Conservation (phyloP, 2,113 vertebrate species). For the Tauraco erythrolophus region DNA sequence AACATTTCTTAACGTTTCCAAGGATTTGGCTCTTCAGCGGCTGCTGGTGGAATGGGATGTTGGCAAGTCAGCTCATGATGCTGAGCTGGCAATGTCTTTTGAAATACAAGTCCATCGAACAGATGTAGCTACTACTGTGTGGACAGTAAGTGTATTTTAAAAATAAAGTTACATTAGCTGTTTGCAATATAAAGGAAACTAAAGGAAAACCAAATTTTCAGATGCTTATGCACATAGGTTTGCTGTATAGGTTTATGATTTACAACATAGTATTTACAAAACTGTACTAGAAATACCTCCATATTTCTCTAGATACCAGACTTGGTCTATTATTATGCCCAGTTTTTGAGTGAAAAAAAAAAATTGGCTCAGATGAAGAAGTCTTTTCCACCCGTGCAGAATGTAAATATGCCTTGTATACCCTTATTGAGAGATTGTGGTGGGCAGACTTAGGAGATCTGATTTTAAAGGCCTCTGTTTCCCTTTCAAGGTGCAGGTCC, state of each 20-base stretch:
- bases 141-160: conserved; percentile 66
- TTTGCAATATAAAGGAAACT: background rate
- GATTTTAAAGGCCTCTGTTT: background rate
- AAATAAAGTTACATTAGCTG: background rate
- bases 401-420: background rate
- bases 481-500: background rate
- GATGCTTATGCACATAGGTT: background rate
- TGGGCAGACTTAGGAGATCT: background rate
- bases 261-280: background rate
- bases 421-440: background rate
- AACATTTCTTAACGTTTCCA: conserved; percentile 8
- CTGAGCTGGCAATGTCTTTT: conserved; percentile 66
- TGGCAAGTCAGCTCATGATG: background rate
- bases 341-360: background rate
- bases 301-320: background rate
- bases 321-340: background rate
- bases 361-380: background rate
- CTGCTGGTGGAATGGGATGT: conserved; percentile 75
- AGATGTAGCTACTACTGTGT: background rate
- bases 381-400: background rate
- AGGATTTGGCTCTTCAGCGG: conserved; percentile 12
- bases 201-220: background rate
- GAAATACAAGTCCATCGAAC: conserved; percentile 72
- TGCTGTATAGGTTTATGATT: background rate
- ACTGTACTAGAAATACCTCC: background rate